Evolutionary conservation across 2,113 vertebrate species (phyloP).

Genomic region (Phoxinus phoxinus): DNA sequence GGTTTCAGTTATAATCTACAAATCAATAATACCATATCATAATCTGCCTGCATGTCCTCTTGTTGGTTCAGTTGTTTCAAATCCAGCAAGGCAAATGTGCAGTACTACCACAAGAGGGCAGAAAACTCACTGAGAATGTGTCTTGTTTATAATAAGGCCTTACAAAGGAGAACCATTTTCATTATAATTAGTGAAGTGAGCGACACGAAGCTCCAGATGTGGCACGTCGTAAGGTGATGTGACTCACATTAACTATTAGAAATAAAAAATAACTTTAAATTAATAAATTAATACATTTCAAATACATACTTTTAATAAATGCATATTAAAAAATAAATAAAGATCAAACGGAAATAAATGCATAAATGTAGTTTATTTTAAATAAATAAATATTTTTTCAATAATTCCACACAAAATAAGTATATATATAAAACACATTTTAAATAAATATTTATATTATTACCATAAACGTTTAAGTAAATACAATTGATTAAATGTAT

Average conservation of each 20-base stretch:
- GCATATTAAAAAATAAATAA: neutral
- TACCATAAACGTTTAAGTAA: too few species aligned
- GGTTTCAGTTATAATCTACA: too few species aligned
- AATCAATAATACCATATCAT: too few species aligned
- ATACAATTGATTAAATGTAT: too few species aligned
- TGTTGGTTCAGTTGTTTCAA: neutral
- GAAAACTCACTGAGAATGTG: neutral
- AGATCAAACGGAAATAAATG: neutral
- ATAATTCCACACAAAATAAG: too few species aligned
- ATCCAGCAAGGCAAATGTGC: neutral
- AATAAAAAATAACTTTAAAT: neutral
- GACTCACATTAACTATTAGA: neutral
- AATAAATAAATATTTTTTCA: neutral
- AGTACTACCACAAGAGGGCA: neutral
- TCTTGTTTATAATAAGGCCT: neutral
- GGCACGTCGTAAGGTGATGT: neutral
- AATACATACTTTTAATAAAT: neutral
- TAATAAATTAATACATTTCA: neutral
- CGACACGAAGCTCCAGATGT: neutral
- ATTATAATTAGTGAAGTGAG: neutral
- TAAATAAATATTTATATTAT: too few species aligned
- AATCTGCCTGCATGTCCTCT: neutral
- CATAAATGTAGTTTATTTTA: too few species aligned
- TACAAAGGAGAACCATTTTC: neutral
- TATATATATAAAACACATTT: too few species aligned